Evolutionary conservation across 2,888 invertebrate species (phyloP).

Genomic region (Macrosoma leucophasiata): DNA sequence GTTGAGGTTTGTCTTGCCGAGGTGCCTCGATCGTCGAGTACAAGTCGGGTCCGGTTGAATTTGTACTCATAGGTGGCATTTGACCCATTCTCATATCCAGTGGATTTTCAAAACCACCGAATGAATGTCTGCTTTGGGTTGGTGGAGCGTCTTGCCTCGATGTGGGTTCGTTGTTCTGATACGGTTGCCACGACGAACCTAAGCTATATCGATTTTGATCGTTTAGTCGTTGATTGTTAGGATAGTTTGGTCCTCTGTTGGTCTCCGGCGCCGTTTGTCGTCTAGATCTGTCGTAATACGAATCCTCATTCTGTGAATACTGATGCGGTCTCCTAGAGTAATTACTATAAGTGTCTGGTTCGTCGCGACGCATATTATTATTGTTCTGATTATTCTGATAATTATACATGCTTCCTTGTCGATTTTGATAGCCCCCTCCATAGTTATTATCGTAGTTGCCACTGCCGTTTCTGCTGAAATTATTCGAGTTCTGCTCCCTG

Average conservation of each 20-base stretch:
- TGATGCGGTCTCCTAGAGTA: conserved; percentile 44
- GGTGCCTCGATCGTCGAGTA: conserved; percentile 77
- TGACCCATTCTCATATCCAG: conserved; percentile 53
- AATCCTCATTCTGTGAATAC: conserved; percentile 35
- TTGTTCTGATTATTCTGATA: conserved; percentile 23
- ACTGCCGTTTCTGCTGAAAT: conserved; percentile 29
- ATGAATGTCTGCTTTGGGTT: conserved; percentile 38
- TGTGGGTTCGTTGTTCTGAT: conserved; percentile 15
- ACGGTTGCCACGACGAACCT: conserved; percentile 39
- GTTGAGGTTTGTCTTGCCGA: conserved; percentile 23
- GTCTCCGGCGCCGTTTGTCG: conserved; percentile 18
- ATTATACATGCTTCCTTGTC: conserved; percentile 29
- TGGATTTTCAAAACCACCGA: conserved; percentile 51
- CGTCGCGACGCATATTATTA: conserved; percentile 36
- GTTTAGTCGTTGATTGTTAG: conserved; percentile 15
- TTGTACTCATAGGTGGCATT: conserved; percentile 32
- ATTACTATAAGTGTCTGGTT: conserved; percentile 32
- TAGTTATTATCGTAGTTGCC: conserved; percentile 28
- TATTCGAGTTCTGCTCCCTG: conserved; percentile 33
- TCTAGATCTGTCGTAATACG: conserved; percentile 29
- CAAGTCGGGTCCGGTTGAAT: conserved; percentile 68
- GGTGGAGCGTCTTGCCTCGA: conserved; percentile 23
- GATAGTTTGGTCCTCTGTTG: conserved; percentile 22
- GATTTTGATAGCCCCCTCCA: conserved; percentile 33
- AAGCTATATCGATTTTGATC: conserved; percentile 27